A percentile compares a stretch with the other conserved stretches of the same genome.
These are phyloP conservation scores for Tachina fera DNA, from an alignment of 2,888 invertebrate genomes.

Conservation along the genomic window DNA sequence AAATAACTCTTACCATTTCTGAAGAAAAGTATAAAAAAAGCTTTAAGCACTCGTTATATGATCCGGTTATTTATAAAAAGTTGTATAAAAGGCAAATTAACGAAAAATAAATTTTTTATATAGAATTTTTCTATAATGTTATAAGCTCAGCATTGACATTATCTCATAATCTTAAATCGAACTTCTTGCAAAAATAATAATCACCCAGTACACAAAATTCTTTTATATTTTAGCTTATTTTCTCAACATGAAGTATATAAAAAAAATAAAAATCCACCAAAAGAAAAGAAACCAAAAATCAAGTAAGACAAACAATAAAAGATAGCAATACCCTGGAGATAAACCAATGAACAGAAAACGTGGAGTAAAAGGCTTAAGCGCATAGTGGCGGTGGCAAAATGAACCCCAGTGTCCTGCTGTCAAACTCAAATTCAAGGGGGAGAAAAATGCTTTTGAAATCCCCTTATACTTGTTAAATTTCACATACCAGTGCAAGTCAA, in stretches of 20 bases:
- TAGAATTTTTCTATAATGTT: no score
- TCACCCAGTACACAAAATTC: no score
- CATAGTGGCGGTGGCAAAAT: constrained; percentile 6
- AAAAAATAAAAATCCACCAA: not conserved
- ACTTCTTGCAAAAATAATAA: no score
- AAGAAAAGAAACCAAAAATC: not conserved
- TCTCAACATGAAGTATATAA: not conserved
- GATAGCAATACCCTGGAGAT: constrained; percentile 37
- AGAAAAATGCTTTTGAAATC: not conserved
- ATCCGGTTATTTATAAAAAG: no score
- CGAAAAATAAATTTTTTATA: no score
- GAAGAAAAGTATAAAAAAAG: no score
- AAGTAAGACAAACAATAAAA: constrained; percentile 23
- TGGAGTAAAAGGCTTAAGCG: constrained; percentile 3
- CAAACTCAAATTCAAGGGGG: not conserved
- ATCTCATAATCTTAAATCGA: no score
- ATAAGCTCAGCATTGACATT: no score
- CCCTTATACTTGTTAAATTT: not conserved
- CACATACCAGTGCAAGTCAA: constrained; percentile 20
- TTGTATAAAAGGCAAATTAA: no score
- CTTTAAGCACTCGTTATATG: no score
- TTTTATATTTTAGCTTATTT: not conserved
- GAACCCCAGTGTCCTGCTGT: constrained; percentile 3
- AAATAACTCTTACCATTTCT: no score
- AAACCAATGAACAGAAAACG: constrained; percentile 16